Evolutionary conservation across 1,140 invertebrate genomes (phyloP).

Genomic region (Drosophila tsacasi): DNA sequence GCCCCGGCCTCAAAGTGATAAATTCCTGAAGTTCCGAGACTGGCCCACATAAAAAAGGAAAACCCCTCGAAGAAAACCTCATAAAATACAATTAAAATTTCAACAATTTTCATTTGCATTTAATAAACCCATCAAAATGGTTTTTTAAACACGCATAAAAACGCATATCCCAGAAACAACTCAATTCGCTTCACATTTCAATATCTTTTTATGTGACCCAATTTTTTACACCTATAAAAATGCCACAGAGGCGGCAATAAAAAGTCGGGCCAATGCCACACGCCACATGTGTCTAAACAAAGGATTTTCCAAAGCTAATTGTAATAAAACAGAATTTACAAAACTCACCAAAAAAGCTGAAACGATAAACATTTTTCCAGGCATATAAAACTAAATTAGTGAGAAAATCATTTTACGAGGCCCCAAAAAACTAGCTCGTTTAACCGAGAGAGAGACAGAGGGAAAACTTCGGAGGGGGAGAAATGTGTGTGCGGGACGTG

Average conservation of each 20-base stretch:
- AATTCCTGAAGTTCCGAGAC: constrained; percentile 38
- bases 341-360: constrained; percentile 54
- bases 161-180: constrained; percentile 23
- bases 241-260: constrained; percentile 38
- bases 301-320: constrained; percentile 73
- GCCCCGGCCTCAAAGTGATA: constrained; percentile 36
- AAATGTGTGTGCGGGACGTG: constrained; percentile 62
- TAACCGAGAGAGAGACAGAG: constrained; percentile 16
- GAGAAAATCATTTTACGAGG: constrained; percentile 74
- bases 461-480: constrained; percentile 26
- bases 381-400: constrained; percentile 72
- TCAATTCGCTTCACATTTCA: constrained; percentile 65
- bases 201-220: constrained; percentile 73
- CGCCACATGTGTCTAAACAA: constrained; percentile 77
- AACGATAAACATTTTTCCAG: constrained; percentile 73
- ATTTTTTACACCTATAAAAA: constrained; percentile 82
- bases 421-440: constrained; percentile 45
- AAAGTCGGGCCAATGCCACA: constrained; percentile 59
- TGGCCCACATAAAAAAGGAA: constrained; percentile 12
- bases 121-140: constrained; percentile 76
- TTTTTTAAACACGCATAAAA: constrained; percentile 58
- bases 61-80: constrained; percentile 4
- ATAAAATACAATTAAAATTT: constrained; percentile 81
- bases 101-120: constrained; percentile 80
- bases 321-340: constrained; percentile 56